Percentiles rank a stretch among this genome's conserved stretches.
phyloP scores from a whole-genome alignment of 2,113 vertebrate species.

The Pipra filicauda region DNA sequence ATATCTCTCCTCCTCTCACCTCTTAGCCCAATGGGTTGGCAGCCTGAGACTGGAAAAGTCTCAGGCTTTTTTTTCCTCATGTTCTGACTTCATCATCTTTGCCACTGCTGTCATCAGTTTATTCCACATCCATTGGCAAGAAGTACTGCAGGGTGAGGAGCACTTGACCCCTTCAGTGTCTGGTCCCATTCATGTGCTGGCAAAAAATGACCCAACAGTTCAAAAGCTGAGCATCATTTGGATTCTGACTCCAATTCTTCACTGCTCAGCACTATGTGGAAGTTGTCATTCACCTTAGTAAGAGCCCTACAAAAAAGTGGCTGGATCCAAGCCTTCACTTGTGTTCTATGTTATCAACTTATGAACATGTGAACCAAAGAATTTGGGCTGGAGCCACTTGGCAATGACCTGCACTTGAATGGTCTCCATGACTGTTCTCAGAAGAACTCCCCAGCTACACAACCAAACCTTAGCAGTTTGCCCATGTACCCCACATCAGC shows the following conservation, averaged over 20 bases:
- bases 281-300: accelerated
- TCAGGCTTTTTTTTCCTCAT: background rate
- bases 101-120: background rate
- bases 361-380: background rate
- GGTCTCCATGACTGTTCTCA: background rate
- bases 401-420: background rate
- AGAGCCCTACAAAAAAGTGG: background rate
- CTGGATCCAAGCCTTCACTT: background rate
- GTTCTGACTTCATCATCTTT: background rate
- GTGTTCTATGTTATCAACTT: accelerated
- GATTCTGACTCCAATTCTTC: background rate
- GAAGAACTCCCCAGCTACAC: background rate
- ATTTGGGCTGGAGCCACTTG: background rate
- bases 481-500: background rate
- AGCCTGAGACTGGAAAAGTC: background rate
- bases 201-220: background rate
- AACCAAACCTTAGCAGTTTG: background rate
- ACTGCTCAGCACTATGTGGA: background rate
- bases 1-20: background rate
- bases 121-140: background rate
- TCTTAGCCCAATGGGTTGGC: background rate
- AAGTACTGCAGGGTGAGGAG: background rate
- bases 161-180: background rate
- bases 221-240: background rate
- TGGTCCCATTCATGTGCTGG: background rate